Base-by-base conservation (phyloP, 2,797 vertebrate species). In the Pygocentrus nattereri region DNA sequence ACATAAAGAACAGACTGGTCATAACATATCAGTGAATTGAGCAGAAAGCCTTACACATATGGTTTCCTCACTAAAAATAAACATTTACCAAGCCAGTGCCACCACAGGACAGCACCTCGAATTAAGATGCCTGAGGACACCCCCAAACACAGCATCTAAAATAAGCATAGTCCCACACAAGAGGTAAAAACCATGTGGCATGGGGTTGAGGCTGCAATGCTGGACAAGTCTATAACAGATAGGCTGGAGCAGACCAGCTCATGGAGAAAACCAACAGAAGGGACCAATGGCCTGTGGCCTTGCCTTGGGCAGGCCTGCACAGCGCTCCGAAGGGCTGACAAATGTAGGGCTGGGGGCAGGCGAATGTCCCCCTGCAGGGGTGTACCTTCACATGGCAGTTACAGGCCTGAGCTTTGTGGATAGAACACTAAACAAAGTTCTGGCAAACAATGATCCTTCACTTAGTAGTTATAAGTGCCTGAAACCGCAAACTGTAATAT, bases 261-360 rank as follows among this genome's bases (percentile, higher is more conserved):
- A 94, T 94, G 93, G 90, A 90, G 94, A 93, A 93, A 94, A 91
- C 90, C 92, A 94, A 94, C 93, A 94, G 92, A 94, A 96, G 95
- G 94, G 94, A 93, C 89, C 87, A 92, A 87, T 92, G 91, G 94
- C 95, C 94, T 93, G 95, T 95, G 95, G 95, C 94, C 95, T 95
- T 95, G 96, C 95, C 93, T 93, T 94, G 91, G 94, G 96, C 95
- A 91, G 95, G 91, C 92, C 96, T 95, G 90, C 91, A 89, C 90
- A 92, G 90, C 91, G 94, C 92, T 93, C 92, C 93, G 92, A 92
- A 94, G 93, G 92, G 92, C 91, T 94, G 94, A 92, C 92, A 94
- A 81, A 84, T 76, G 85, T 65, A 80, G 91, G 91, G 91, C 91
- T 91, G 89, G 89, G 88, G 84, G 89, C 87, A 91, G 76, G 54